phyloP scores from a whole-genome alignment of 2,113 vertebrate species.

The Grammatotria lemairii region DNA sequence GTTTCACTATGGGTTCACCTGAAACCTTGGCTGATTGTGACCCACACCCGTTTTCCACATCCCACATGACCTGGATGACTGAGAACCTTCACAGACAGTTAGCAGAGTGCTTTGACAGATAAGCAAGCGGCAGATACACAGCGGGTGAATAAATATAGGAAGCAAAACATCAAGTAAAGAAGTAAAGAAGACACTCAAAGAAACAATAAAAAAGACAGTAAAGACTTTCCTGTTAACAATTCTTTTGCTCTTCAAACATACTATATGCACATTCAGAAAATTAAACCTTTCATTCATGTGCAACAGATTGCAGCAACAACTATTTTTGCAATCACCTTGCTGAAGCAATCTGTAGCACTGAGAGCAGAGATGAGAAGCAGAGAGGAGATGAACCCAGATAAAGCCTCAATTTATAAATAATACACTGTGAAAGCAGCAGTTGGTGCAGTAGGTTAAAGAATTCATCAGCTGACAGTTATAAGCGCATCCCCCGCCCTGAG shows the following conservation, averaged over 20 bases:
- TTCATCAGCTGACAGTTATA: conserved; percentile 39
- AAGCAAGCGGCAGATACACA: neutral
- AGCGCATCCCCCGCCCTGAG: conserved; percentile 4
- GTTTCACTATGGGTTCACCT: neutral
- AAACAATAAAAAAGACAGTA: neutral
- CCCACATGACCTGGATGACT: neutral
- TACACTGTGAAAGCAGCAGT: neutral
- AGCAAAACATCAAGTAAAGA: neutral
- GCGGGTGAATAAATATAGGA: neutral
- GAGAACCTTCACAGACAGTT: neutral
- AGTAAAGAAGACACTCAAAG: neutral
- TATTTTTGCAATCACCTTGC: neutral
- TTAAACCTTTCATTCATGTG: neutral
- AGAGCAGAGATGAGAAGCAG: neutral
- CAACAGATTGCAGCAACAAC: conserved; percentile 3
- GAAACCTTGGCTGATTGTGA: neutral
- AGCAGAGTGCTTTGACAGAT: neutral
- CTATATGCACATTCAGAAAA: neutral
- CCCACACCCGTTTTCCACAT: fast-evolving
- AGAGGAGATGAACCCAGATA: neutral
- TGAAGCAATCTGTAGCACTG: neutral
- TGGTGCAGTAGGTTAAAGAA: conserved; percentile 35
- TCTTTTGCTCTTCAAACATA: neutral
- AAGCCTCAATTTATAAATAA: conserved; percentile 33
- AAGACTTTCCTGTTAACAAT: neutral